phyloP scores from a whole-genome alignment of 2,797 vertebrate genomes.

The Hafferia zeledoni region DNA sequence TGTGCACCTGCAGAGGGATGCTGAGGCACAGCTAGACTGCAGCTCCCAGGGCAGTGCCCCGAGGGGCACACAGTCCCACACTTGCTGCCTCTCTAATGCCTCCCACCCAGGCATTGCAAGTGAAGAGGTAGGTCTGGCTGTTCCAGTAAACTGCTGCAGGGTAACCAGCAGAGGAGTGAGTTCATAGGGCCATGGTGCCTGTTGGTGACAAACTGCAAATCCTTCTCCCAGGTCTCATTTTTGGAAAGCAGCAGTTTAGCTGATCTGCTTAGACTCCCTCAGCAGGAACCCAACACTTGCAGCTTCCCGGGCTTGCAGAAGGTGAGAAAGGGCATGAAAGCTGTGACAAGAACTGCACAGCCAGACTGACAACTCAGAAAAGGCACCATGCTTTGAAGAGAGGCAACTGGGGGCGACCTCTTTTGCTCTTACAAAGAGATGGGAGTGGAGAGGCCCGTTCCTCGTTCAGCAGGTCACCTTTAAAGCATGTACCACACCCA shows the following conservation, averaged over 20 bases:
- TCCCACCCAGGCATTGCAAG: neutral
- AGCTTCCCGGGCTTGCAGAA: neutral
- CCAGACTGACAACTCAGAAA: neutral
- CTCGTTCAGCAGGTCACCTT: neutral
- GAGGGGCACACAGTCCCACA: neutral
- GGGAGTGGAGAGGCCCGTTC: neutral
- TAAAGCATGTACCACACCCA: neutral
- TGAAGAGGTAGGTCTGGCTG: neutral
- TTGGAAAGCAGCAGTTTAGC: neutral
- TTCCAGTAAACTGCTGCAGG: neutral
- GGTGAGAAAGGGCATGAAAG: neutral
- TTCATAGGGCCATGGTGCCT: neutral
- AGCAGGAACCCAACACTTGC: neutral
- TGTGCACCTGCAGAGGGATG: neutral
- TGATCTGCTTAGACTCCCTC: neutral
- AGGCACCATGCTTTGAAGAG: neutral
- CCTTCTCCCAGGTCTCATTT: neutral
- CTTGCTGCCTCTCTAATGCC: neutral
- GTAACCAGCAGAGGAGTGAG: neutral
- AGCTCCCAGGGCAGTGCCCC: neutral
- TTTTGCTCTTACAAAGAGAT: neutral
- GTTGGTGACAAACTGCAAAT: neutral
- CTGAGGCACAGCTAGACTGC: neutral
- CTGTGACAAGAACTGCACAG: neutral
- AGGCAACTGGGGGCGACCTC: neutral